Percentiles rank a stretch among this genome's conserved stretches.
These are phyloP conservation scores for Dynastes tityus DNA, from an alignment of 2,888 invertebrate genomes.

Conservation along the genomic window DNA sequence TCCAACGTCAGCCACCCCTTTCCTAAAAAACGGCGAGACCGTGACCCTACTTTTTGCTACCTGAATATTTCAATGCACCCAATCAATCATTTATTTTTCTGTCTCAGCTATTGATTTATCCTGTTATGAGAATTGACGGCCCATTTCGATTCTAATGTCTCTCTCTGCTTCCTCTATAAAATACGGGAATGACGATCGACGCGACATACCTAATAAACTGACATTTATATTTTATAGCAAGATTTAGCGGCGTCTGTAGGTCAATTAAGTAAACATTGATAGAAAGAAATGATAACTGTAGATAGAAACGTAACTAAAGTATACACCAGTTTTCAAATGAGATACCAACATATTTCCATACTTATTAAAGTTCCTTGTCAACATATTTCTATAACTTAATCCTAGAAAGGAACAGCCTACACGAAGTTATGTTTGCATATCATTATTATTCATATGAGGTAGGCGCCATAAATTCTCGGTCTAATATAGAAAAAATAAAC, in stretches of 20 bases:
- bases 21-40: constrained; percentile 44
- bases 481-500: too few relatives aligned
- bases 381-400: too few relatives aligned
- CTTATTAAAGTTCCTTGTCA: too few relatives aligned
- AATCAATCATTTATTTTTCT: constrained; percentile 51
- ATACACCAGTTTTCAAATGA: too few relatives aligned
- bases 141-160: constrained; percentile 45
- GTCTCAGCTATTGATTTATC: constrained; percentile 49
- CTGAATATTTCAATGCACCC: constrained; percentile 51
- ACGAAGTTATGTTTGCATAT: too few relatives aligned
- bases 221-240: neutral
- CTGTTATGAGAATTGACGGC: constrained; percentile 48
- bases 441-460: too few relatives aligned
- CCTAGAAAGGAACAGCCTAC: too few relatives aligned
- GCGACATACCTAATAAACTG: neutral
- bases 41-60: constrained; percentile 52
- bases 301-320: too few relatives aligned
- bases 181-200: constrained; percentile 19
- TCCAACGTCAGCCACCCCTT: constrained; percentile 49
- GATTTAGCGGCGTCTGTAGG: neutral
- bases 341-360: too few relatives aligned
- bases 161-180: constrained; percentile 29
- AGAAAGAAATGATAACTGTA: neutral
- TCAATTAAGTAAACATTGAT: neutral
- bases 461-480: too few relatives aligned